Evolutionary conservation across 2,113 vertebrate genomes (phyloP), one percentile per base, ranked within the genome.

Genomic region (Antechinus flavipes): DNA sequence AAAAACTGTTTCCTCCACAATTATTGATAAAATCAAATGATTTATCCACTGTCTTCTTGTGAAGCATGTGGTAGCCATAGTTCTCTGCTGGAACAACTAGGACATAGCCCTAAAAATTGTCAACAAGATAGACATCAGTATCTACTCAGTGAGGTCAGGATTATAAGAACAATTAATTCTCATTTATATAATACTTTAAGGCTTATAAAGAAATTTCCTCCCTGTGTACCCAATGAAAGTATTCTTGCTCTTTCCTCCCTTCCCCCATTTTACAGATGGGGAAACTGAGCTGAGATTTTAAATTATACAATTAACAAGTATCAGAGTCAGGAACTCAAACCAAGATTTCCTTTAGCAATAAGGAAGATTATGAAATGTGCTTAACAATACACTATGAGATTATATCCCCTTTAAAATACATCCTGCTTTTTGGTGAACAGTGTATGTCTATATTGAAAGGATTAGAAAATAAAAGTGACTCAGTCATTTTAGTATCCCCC

Each of bases 1-100:
- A 98, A 98, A 99, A 99, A 92, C 98, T 99, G 96, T 99, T 99
- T 98, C 98, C 98, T 98, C 99, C 99, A 97, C 99, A 99, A 1
- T 98, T 98, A 97, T 96, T 99, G 96, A 99, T 98, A 97, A 99
- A 99, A 98, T 99, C 99, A 53, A 97, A 95, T 93, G 99, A 99
- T 96, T 99, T 99, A 98, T 99, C 99, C 98, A 99, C 96, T 42
- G 98, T 98, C 49, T 99, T 99, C 97, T 98, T 98, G 97, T 98
- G 98, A 97, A 99, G 98, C 95, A 99, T 98, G 95, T 99, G 98
- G 89, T 99, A 98, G 90, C 97, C 98, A 93, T 99, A 99, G 96
- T 90, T 98, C 54, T 98, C 98, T 89, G 98, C 99, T 90, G 99
- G 99, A 97, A 99, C 98, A 98, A 99, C 97, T 97, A 99, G 97